Percentiles rank a stretch among this genome's conserved stretches.
phyloP scores from a whole-genome alignment of 2,113 vertebrate genomes.

The Lepus americanus region DNA sequence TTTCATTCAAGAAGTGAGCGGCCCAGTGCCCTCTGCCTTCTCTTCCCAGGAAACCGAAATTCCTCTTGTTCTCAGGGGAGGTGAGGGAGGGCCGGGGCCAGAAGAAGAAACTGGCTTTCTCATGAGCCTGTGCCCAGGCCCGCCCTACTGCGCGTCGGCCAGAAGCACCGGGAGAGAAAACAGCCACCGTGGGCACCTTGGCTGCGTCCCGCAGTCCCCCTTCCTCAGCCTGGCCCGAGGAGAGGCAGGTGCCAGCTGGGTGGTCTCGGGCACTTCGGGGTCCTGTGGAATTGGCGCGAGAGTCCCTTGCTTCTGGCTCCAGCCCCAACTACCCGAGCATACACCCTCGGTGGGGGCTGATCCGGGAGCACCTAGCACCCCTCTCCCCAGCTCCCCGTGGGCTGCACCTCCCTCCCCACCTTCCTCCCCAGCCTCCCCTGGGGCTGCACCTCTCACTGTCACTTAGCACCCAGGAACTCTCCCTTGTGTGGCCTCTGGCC shows the following conservation, averaged over 20 bases:
- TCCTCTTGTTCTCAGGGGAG: slow-evolving; percentile 65
- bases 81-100: background rate
- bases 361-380: background rate
- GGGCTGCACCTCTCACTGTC: background rate
- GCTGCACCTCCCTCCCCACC: too few relatives aligned
- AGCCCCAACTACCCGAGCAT: background rate
- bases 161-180: background rate
- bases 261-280: background rate
- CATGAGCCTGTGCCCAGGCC: background rate
- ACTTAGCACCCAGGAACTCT: background rate
- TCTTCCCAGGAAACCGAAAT: slow-evolving; percentile 62
- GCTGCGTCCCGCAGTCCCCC: background rate
- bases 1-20: slow-evolving; percentile 37
- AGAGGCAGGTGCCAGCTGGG: background rate
- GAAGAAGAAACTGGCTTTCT: slow-evolving; percentile 20
- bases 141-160: background rate
- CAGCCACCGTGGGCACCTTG: too few relatives aligned
- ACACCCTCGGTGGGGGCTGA: background rate
- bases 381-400: background rate
- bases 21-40: background rate
- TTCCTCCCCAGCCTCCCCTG: background rate
- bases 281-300: background rate
- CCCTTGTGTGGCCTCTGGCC: background rate
- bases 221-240: background rate
- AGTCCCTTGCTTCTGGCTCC: background rate